Percentiles rank a stretch among this genome's conserved stretches.
Evolutionary conservation across 2,797 vertebrate genomes (phyloP).

Genomic region (Myotis findleyi): DNA sequence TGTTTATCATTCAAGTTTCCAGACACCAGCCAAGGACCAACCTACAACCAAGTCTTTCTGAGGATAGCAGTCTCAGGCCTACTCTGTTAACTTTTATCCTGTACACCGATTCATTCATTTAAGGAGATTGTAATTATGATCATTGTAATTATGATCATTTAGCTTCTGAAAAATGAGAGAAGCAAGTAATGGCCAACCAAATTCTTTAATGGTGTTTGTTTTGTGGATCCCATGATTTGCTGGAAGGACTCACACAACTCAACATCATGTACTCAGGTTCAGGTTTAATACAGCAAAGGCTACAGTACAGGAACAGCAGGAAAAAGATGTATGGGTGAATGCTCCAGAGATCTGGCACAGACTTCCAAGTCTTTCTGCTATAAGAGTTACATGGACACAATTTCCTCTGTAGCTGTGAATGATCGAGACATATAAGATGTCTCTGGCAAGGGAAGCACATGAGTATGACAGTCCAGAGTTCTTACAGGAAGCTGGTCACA

Average conservation of each 20-base stretch:
- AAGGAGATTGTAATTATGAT: neutral
- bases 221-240: neutral
- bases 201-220: neutral
- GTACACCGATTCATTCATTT: slow-evolving; percentile 23
- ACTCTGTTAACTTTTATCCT: slow-evolving; percentile 9
- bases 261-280: neutral
- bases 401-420: slow-evolving; percentile 5
- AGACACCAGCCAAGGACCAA: neutral
- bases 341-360: neutral
- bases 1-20: slow-evolving; percentile 4
- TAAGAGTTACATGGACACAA: neutral
- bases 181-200: neutral
- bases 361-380: neutral
- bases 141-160: neutral
- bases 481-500: neutral
- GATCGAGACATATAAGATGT: neutral
- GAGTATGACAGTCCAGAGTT: neutral
- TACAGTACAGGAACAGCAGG: neutral
- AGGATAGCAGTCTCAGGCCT: neutral
- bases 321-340: neutral
- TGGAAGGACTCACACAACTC: neutral
- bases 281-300: slow-evolving; percentile 20
- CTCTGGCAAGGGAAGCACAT: neutral
- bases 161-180: slow-evolving; percentile 39
- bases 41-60: neutral